Percentiles rank a stretch among this genome's conserved stretches.
These are phyloP conservation scores for Megaustenia siamemsis DNA, from an alignment of 2,888 invertebrate species.

Conservation along the genomic window DNA sequence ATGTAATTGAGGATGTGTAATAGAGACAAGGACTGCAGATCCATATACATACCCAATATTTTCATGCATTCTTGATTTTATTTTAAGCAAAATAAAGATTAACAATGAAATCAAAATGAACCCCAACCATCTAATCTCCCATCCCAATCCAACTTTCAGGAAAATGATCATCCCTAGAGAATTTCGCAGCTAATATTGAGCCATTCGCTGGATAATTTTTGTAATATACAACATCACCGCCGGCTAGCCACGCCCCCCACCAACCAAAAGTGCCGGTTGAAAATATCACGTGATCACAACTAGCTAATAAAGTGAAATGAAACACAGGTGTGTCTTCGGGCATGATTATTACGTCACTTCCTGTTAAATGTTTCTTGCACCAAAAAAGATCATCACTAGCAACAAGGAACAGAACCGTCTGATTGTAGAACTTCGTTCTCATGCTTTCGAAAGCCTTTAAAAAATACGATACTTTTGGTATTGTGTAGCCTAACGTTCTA, in stretches of 20 bases:
- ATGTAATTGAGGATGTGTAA: too few relatives aligned
- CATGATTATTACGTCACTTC: neutral
- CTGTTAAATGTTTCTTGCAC: constrained; percentile 17
- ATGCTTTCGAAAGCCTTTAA: constrained; percentile 31
- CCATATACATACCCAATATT: too few relatives aligned
- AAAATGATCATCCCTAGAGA: neutral
- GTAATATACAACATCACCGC: constrained; percentile 28
- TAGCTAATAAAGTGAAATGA: constrained; percentile 30
- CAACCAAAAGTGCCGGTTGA: constrained; percentile 43
- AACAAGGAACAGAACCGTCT: constrained; percentile 12
- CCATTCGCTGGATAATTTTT: neutral
- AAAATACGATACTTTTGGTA: constrained; percentile 18
- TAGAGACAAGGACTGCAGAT: too few relatives aligned
- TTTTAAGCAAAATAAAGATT: too few relatives aligned
- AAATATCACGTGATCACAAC: constrained; percentile 50
- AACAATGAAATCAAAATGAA: neutral
- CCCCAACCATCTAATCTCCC: neutral
- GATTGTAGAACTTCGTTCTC: neutral
- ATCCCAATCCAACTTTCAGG: constrained; percentile 28
- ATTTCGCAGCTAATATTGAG: neutral
- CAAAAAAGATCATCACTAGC: constrained; percentile 41
- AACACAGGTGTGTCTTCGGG: neutral
- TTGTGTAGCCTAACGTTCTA: neutral
- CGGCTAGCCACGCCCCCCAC: constrained; percentile 48
- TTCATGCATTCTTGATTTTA: too few relatives aligned